These are phyloP conservation scores for Metaphire vulgaris DNA, from an alignment of 1,140 invertebrate genomes.

Conservation along the genomic window DNA sequence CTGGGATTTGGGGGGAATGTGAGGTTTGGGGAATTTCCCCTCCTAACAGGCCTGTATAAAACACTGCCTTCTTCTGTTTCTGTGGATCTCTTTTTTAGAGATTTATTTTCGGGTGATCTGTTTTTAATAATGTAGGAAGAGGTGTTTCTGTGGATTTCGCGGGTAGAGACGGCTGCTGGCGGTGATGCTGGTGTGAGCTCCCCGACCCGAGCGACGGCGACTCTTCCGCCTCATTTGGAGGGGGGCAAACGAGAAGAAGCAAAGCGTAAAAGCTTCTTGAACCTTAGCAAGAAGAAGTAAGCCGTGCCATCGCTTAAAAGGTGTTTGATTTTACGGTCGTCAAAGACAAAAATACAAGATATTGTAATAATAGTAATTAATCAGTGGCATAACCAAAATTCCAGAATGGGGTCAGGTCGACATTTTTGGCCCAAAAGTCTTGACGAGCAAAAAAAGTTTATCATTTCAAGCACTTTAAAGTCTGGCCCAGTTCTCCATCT, in stretches of 20 bases:
- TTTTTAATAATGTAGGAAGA: no score
- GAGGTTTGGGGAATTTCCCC: constrained; percentile 75
- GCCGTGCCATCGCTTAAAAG: background rate
- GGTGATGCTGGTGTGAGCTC: no score
- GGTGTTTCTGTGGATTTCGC: no score
- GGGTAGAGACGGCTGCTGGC: no score
- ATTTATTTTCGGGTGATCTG: no score
- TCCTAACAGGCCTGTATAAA: constrained; percentile 61
- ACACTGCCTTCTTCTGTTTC: constrained; percentile 69
- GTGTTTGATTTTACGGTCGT: background rate
- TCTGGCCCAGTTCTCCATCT: no score
- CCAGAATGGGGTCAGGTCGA: background rate
- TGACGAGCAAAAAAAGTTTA: background rate
- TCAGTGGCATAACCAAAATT: no score
- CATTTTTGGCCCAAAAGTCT: background rate
- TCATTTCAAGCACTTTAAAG: background rate
- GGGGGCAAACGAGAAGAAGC: constrained; percentile 66
- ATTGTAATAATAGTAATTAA: background rate
- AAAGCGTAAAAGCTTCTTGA: constrained; percentile 90
- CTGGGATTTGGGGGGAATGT: constrained; percentile 65
- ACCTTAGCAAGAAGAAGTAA: constrained; percentile 86
- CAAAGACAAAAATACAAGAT: background rate
- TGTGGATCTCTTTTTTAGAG: no score
- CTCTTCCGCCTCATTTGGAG: no score
- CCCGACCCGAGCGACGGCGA: no score